Evolutionary conservation across 2,113 vertebrate species (phyloP).

Genomic region (Globicephala melas): DNA sequence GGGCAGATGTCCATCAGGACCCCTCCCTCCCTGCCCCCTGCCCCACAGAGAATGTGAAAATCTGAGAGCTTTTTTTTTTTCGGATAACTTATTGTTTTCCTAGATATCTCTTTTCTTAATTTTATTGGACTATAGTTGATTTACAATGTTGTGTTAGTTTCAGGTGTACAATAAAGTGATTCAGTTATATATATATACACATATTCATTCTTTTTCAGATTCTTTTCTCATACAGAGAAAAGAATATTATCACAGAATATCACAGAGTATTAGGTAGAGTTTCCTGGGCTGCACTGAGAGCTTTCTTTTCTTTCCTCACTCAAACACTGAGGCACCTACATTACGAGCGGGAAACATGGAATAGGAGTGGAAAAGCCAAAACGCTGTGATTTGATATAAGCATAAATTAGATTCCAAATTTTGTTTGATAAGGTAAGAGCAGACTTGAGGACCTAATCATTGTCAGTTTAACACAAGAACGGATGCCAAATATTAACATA

Average conservation of each 20-base stretch:
- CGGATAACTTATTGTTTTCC: neutral
- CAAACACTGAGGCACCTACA: neutral
- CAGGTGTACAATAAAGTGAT: neutral
- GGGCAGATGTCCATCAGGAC: neutral
- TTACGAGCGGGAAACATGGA: fast-evolving
- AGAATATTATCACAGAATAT: neutral
- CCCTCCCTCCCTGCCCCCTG: neutral
- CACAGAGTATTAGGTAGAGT: neutral
- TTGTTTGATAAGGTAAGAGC: neutral
- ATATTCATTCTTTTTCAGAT: neutral
- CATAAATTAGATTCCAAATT: neutral
- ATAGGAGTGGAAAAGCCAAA: neutral
- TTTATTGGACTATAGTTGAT: neutral
- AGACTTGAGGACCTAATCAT: neutral
- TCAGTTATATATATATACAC: neutral
- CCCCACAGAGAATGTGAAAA: neutral
- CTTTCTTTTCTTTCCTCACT: neutral
- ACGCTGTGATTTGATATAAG: neutral
- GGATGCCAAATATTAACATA: neutral
- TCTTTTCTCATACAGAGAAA: neutral
- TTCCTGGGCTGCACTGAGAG: neutral
- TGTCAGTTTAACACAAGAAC: neutral
- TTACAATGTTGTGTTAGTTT: neutral
- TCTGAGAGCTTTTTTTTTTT: neutral
- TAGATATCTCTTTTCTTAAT: neutral